Percentiles rank a stretch among this genome's conserved stretches.
Conservation (phyloP, 2,113 vertebrate genomes). For the Lonchura striata region DNA sequence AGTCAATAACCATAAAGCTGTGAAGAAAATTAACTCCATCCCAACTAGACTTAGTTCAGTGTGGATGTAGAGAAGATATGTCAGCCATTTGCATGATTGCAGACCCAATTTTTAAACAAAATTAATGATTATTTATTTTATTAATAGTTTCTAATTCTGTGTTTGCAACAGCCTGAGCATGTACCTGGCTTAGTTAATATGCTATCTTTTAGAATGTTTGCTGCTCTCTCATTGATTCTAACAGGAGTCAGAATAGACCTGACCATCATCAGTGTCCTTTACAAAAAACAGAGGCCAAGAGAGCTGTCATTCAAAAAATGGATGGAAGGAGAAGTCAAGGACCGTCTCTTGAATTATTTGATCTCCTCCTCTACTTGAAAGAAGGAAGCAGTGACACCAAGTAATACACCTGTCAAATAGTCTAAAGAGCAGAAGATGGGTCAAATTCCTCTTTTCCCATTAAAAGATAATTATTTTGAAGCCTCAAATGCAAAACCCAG, state of each 20-base stretch:
- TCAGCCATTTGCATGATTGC: background rate
- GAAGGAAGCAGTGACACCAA: background rate
- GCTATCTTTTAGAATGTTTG: background rate
- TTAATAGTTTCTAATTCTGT: background rate
- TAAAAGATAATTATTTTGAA: background rate
- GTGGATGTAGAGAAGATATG: background rate
- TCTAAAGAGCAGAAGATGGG: background rate
- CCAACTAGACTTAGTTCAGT: background rate
- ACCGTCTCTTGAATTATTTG: background rate
- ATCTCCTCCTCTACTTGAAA: background rate
- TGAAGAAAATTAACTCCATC: background rate
- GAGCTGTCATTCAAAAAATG: background rate
- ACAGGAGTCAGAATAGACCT: background rate
- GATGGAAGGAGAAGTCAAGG: background rate
- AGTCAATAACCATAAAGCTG: background rate
- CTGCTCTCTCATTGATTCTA: background rate
- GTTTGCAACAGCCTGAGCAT: background rate
- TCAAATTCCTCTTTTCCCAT: background rate
- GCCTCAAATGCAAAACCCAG: background rate
- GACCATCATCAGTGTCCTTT: background rate
- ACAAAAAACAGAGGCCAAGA: background rate
- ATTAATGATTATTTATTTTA: background rate
- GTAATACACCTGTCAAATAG: background rate
- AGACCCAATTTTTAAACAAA: background rate
- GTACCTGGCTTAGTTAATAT: background rate